These are phyloP conservation scores for Mechanitis messenoides DNA, from an alignment of 2,888 invertebrate genomes.

Conservation along the genomic window DNA sequence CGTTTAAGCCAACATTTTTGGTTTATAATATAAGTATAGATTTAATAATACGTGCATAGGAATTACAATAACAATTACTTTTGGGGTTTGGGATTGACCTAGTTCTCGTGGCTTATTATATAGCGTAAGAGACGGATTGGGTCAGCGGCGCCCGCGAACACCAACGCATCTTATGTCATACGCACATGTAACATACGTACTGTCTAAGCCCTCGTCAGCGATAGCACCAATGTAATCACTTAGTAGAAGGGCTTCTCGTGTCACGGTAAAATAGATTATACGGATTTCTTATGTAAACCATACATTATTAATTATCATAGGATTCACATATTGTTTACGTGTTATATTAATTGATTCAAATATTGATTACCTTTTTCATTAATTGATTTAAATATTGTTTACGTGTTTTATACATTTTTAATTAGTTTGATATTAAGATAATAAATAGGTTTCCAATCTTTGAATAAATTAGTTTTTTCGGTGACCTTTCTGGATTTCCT, in stretches of 20 bases:
- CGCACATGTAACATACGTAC: constrained; percentile 48
- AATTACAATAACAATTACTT: constrained; percentile 58
- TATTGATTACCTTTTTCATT: too few relatives aligned
- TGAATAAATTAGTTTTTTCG: too few relatives aligned
- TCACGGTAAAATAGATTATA: constrained; percentile 18
- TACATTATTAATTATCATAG: neutral
- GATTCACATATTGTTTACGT: too few relatives aligned
- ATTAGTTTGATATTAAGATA: too few relatives aligned
- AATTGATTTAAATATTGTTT: too few relatives aligned
- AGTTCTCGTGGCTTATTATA: constrained; percentile 56
- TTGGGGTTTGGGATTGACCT: constrained; percentile 61
- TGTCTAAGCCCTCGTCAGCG: constrained; percentile 32
- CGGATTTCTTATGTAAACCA: constrained; percentile 15
- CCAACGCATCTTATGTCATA: constrained; percentile 64
- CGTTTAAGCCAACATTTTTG: too few relatives aligned
- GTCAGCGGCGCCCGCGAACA: constrained; percentile 51
- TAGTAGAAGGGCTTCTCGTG: constrained; percentile 27
- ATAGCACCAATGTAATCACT: constrained; percentile 25
- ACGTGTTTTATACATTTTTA: too few relatives aligned
- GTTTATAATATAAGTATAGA: too few relatives aligned
- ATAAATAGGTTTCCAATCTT: too few relatives aligned
- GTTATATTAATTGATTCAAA: too few relatives aligned
- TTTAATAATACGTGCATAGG: constrained; percentile 8
- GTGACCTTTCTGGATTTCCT: neutral
- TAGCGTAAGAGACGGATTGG: constrained; percentile 50